Percentiles rank a stretch among this genome's conserved stretches.
Evolutionary conservation across 2,113 vertebrate species (phyloP).

Genomic region (Rhinichthys klamathensis): DNA sequence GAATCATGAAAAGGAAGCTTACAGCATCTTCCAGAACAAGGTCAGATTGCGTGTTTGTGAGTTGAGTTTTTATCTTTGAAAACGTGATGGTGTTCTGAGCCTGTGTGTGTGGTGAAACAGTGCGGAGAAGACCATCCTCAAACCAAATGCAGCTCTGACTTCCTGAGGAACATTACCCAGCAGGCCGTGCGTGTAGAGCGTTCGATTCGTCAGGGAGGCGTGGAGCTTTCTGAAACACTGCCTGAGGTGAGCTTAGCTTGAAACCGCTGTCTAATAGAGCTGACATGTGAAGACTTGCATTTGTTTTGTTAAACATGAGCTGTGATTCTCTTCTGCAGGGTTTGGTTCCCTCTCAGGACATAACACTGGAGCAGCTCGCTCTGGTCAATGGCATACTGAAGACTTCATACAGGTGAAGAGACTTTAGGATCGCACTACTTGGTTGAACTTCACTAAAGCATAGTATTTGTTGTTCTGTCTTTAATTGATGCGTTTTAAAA

Average conservation of each 20-base stretch:
- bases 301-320: not conserved
- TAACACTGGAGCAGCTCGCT: conserved; percentile 77
- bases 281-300: not conserved
- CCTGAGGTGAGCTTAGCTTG: conserved; percentile 61
- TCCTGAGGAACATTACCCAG: conserved; percentile 78
- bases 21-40: conserved; percentile 74
- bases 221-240: conserved; percentile 65
- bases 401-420: conserved; percentile 71
- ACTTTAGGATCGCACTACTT: not conserved
- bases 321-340: conserved; percentile 52
- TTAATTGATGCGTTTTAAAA: too few species aligned
- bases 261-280: not conserved
- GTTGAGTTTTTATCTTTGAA: not conserved
- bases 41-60: conserved; percentile 59
- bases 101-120: conserved; percentile 57
- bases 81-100: not conserved
- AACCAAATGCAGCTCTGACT: conserved; percentile 77
- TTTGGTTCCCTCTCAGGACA: conserved; percentile 70
- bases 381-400: conserved; percentile 76
- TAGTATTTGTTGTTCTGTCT: too few species aligned
- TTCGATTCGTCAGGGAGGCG: conserved; percentile 77
- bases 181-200: conserved; percentile 83
- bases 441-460: not conserved
- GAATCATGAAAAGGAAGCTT: conserved; percentile 80
- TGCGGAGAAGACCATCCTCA: conserved; percentile 79